phyloP scores from a whole-genome alignment of 2,888 invertebrate species.

The Nebria brevicollis region DNA sequence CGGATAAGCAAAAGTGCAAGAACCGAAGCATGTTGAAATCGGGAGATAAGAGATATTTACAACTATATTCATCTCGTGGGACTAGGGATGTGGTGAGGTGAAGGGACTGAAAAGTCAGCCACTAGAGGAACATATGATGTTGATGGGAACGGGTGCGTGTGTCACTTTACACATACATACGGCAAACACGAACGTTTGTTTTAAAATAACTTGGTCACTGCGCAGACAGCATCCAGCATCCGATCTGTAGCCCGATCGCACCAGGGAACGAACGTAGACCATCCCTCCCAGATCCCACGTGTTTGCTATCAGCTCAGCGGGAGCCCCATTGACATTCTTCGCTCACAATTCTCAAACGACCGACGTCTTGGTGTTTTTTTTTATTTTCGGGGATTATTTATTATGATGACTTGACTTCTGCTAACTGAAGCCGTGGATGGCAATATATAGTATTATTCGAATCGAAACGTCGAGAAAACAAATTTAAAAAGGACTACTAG shows the following conservation, averaged over 20 bases:
- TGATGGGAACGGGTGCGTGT: conserved; percentile 13
- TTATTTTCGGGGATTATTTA: conserved; percentile 67
- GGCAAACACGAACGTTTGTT: not conserved
- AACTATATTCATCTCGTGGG: not conserved
- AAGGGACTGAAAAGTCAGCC: not conserved
- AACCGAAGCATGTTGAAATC: not conserved
- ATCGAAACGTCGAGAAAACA: conserved; percentile 57
- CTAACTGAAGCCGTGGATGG: conserved; percentile 69
- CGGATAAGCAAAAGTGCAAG: not conserved
- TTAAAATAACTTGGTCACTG: conserved; percentile 25
- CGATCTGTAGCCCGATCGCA: conserved; percentile 31
- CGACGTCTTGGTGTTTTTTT: conserved; percentile 84
- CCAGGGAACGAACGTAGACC: conserved; percentile 42
- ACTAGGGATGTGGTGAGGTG: not conserved
- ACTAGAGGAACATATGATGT: not conserved
- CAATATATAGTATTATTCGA: conserved; percentile 51
- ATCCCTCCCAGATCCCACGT: conserved; percentile 48
- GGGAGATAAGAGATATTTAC: not conserved
- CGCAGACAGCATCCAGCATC: conserved; percentile 6
- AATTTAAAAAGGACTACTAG: conserved; percentile 52
- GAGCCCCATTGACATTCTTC: conserved; percentile 74
- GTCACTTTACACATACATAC: conserved; percentile 16
- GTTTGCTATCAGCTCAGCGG: conserved; percentile 53
- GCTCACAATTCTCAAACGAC: conserved; percentile 92
- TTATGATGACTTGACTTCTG: conserved; percentile 80